Base-by-base conservation (phyloP, 2,888 invertebrate genomes). In the Perdita meconis region DNA sequence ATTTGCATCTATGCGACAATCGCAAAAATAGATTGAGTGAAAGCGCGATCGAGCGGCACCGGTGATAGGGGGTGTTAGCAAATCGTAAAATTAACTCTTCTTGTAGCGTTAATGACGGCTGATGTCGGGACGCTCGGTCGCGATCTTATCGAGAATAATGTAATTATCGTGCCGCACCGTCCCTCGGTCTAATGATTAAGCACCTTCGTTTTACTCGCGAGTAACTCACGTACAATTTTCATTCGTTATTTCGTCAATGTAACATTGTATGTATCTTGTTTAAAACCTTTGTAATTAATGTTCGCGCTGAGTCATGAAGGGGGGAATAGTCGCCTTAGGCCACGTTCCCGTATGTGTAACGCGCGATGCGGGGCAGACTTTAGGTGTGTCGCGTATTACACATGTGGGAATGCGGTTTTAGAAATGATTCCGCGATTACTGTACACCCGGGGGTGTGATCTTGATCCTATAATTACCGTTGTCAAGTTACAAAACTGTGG, bases 121-220 rank as follows among this genome's bases (percentile, higher is more conserved):
- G 75, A 75, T 74, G 70, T 80, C 64, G 67, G 38, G 64, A 55
- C 40, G 61, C 26, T 70, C 68, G 81, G 73, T 71, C 73, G 67
- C 67, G 83, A 85, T 82, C 73, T 80, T 82, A 86, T 87, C 86
- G 66, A 75, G 75, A 81, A 85, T 81, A 80, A 84, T 83, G 80
- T 85, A 87, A 86, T 84, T 85, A 85, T 86, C 81, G 78, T 80
- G 72, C 69, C 60, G 82, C 80, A 69, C 64, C 59, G 74, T 61
- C 66, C 75, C 59, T 63, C 70, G 72, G 81, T 71, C 80, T 81
- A 86, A 83, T 80, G 81, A 71, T 57, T 57, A 71, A 66, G 59
- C 79, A 64, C 50, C 69, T 57, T 78, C 66, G 70, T 56, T 59
- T 71, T 63, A 55, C 67, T 47, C 40, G 59, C 57, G 38, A 40